Evolutionary conservation across 2,113 vertebrate species (phyloP), one percentile per base, ranked within the genome.

Genomic region (Zootoca vivipara): DNA sequence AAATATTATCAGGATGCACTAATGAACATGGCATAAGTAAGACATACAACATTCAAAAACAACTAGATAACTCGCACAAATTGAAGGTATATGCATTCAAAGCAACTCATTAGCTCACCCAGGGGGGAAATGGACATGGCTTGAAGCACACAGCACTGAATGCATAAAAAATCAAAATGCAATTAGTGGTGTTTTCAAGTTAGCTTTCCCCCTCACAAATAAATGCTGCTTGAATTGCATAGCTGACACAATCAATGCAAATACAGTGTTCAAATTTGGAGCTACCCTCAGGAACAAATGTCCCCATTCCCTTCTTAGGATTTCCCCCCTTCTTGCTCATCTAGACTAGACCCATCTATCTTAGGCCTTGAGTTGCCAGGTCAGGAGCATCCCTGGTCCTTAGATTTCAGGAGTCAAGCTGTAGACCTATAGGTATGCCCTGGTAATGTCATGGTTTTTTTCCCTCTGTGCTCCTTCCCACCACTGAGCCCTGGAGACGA

Each of bases 1-100:
- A 35, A 35, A 16, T 12, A 74, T 26, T 15, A 84, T 46, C 52
- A 20, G 3, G 4, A 58, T 38, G 33, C 83, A 73, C 35, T 85
- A 35, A 74, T 85, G 70, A 38, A 85, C 46, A 85, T 58, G 83
- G 12, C n/a, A 7, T 74, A 74, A 87, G 13, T 74, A 74, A 87
- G 70, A 42, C 67, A 30, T 28, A 30, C 69, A 73, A 13, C 46
- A 7, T 3, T 52, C 67, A 52, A 56, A 80, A 58, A 8, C 18
- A 70, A 24, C 42, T 58, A 87, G 22, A 69, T 12, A 78, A 30
- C n/a, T 67, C 52, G 20, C 62, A 69, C 62, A 67, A 28, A n/a
- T 42, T 73, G 33, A 42, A 81, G 81, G 40, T 5, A 8, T 22
- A 72, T 87, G 20, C 78, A 62, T 69, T 78, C 30, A 78, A 86